These are phyloP conservation scores for Camelus dromedarius DNA, from an alignment of 2,113 vertebrate species.

Conservation along the genomic window DNA sequence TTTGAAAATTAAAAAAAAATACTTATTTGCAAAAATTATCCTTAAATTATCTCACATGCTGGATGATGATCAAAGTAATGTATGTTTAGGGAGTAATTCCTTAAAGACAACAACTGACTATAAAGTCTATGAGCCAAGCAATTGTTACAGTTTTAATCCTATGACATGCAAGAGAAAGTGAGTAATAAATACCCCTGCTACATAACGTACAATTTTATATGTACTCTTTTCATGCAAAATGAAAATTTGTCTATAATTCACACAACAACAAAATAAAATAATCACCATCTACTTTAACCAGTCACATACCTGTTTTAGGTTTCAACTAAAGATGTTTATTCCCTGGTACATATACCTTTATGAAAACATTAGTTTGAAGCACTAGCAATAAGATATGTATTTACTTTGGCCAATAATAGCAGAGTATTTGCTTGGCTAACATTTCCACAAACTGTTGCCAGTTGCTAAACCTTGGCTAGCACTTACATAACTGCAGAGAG, in stretches of 20 bases:
- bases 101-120: background rate
- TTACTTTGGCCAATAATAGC: background rate
- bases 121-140: background rate
- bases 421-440: background rate
- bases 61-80: background rate
- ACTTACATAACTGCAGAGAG: background rate
- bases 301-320: background rate
- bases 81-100: background rate
- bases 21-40: constrained; percentile 4
- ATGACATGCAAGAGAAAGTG: background rate
- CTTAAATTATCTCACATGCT: background rate
- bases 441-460: background rate
- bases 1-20: constrained; percentile 30
- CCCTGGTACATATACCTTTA: background rate
- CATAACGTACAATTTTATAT: background rate
- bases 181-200: background rate
- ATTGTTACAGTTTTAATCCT: background rate
- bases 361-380: background rate
- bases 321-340: background rate
- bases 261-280: background rate
- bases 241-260: background rate
- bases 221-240: background rate
- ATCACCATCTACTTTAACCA: background rate
- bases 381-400: background rate
- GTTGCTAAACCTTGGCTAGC: constrained; percentile 44